Percentiles rank a stretch among this genome's conserved stretches.
Conservation (phyloP, 2,797 vertebrate genomes). For the Rhinella marina region DNA sequence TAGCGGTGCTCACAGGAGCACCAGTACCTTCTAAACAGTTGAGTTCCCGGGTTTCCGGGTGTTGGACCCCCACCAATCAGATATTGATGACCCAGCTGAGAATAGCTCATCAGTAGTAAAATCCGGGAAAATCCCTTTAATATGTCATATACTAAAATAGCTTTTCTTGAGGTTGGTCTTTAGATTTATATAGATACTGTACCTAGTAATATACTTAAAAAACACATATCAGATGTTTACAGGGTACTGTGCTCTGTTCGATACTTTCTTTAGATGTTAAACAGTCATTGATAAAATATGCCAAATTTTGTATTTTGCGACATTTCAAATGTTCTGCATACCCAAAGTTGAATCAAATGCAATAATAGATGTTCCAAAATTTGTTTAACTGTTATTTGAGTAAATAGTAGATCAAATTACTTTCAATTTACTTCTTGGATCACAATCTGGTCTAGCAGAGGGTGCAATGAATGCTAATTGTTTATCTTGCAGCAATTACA, state of each 20-base stretch:
- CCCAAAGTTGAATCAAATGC: conserved; percentile 47
- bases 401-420: conserved; percentile 61
- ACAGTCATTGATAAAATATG: conserved; percentile 46
- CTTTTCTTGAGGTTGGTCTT: neutral
- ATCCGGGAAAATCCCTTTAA: too few species aligned
- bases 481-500: conserved; percentile 63
- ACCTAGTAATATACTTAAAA: neutral
- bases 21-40: too few species aligned
- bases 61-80: too few species aligned
- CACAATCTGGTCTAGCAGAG: conserved; percentile 53
- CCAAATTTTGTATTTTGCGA: conserved; percentile 34
- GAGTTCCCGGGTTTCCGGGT: too few species aligned
- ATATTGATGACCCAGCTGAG: too few species aligned
- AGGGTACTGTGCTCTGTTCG: neutral
- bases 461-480: conserved; percentile 63
- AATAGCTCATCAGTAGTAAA: too few species aligned
- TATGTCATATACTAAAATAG: too few species aligned
- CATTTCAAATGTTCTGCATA: conserved; percentile 42
- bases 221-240: neutral
- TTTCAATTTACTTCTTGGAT: conserved; percentile 65
- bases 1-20: too few species aligned
- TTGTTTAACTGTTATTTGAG: conserved; percentile 58
- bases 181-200: neutral
- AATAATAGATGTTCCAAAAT: conserved; percentile 57
- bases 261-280: neutral